Evolutionary conservation across 2,888 invertebrate genomes (phyloP).

Genomic region (Nemurella pictetii): DNA sequence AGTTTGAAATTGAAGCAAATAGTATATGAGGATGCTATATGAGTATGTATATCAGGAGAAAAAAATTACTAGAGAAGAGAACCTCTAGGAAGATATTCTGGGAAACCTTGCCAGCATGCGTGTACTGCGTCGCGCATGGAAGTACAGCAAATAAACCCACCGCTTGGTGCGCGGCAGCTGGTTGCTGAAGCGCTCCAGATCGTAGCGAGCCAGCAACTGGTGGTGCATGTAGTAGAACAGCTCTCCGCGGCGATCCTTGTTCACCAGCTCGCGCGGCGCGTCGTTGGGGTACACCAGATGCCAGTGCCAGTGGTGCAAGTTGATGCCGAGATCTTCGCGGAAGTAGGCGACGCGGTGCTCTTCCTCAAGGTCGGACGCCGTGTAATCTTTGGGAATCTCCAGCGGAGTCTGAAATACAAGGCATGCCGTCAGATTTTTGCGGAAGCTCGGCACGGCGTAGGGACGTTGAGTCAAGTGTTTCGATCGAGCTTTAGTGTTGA

Average conservation of each 20-base stretch:
- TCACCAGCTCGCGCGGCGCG: conserved; percentile 64
- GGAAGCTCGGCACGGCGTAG: too few species aligned
- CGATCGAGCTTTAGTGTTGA: too few species aligned
- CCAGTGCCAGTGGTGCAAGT: conserved; percentile 89
- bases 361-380: conserved; percentile 71
- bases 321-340: conserved; percentile 82
- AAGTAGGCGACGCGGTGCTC: conserved; percentile 84
- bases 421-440: too few species aligned
- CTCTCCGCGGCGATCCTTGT: conserved; percentile 76
- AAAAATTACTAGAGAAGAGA: too few species aligned
- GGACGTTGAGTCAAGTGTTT: too few species aligned
- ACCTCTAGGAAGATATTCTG: too few species aligned
- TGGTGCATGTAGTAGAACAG: conserved; percentile 82
- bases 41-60: too few species aligned
- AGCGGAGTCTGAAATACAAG: conserved; percentile 63
- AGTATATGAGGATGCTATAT: too few species aligned
- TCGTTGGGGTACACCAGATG: conserved; percentile 84
- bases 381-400: conserved; percentile 72
- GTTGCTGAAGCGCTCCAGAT: conserved; percentile 75
- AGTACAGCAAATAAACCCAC: too few species aligned
- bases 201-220: conserved; percentile 68
- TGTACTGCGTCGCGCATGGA: too few species aligned
- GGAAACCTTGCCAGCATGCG: too few species aligned
- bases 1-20: too few species aligned
- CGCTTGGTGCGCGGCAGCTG: conserved; percentile 63